Base-by-base conservation (phyloP, 1,140 invertebrate species). In the Mylabris phalerata region DNA sequence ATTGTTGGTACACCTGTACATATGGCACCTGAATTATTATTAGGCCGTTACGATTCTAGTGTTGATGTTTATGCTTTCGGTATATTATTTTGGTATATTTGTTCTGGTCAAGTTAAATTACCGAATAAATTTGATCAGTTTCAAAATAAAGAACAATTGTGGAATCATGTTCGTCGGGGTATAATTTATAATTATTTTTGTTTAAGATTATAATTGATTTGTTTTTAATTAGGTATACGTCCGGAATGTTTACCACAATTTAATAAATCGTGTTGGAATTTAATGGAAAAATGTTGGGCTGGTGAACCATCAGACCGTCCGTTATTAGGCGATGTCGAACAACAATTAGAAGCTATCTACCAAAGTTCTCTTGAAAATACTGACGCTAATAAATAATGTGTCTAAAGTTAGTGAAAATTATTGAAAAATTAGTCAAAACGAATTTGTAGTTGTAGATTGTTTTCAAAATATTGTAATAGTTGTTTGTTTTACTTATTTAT, bases 11-110 rank as follows among this genome's bases (percentile, higher is more conserved):
- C 92, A 5, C 92, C 92, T 0, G 89, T 94, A 57, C 92, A 95
- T 70, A 95, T 95, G 92, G 90, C 92, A 32, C 92, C 92, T 0
- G 92, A 95, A 77, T 78, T 95, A 19, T 80, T 93, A 44, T 84
- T 83, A 42, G 87, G 88, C 0, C 81, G 84, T 61, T 95, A 95
- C 68, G 89, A 93, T 68, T 89, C 85, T 63, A 85, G 84, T 58
- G 92, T 95, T 10, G 92, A 95, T 70, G 86, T 94, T 1, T 95
- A 94, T 72, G 92, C 92, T 1, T 95, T 95, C 75, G 92, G 92
- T 1, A 90, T 95, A 50, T 74, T 95, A 19, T 93, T 94, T 74
- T 95, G 92, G 92, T 93, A 93, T 64, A 81, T 93, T 51, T 93
- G 91, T 77, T 85, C 91, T 3, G 91, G 90, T 3, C 84, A 88